A percentile compares a stretch with the other conserved stretches of the same genome.
phyloP scores from a whole-genome alignment of 2,113 vertebrate species.

The Choloepus hoffmanni region DNA sequence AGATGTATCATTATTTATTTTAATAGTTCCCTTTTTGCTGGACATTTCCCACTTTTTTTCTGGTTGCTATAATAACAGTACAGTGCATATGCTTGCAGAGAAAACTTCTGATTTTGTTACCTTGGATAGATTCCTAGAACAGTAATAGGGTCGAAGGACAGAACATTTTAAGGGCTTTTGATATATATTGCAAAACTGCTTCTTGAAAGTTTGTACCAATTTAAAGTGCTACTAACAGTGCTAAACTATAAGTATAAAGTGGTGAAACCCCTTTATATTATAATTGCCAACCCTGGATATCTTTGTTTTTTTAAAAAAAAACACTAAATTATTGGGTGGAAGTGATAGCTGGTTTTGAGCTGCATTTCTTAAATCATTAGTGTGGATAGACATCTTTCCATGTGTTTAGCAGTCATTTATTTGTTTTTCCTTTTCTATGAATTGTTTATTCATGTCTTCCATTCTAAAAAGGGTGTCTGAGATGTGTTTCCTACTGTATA shows the following conservation, averaged over 20 bases:
- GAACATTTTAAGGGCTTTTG: background rate
- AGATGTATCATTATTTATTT: background rate
- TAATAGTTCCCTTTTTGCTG: background rate
- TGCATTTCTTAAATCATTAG: conserved; percentile 51
- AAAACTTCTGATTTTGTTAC: background rate
- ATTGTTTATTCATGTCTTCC: conserved; percentile 58
- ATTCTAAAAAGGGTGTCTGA: conserved; percentile 27
- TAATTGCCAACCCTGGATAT: background rate
- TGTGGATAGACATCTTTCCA: conserved; percentile 16
- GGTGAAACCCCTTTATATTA: background rate
- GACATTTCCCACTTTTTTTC: background rate
- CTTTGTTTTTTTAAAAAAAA: background rate
- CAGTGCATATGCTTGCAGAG: background rate
- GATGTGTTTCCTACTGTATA: background rate
- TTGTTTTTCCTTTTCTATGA: conserved; percentile 33
- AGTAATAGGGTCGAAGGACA: background rate
- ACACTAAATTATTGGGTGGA: conserved; percentile 18
- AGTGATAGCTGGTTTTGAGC: conserved; percentile 46
- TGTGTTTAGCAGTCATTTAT: conserved; percentile 41
- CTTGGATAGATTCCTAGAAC: background rate
- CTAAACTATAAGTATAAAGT: background rate
- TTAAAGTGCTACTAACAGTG: background rate
- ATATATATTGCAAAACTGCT: background rate
- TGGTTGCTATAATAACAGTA: background rate
- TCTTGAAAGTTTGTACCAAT: background rate